These are phyloP conservation scores for Intellagama lesueurii DNA, from an alignment of 2,797 vertebrate genomes.

Conservation along the genomic window DNA sequence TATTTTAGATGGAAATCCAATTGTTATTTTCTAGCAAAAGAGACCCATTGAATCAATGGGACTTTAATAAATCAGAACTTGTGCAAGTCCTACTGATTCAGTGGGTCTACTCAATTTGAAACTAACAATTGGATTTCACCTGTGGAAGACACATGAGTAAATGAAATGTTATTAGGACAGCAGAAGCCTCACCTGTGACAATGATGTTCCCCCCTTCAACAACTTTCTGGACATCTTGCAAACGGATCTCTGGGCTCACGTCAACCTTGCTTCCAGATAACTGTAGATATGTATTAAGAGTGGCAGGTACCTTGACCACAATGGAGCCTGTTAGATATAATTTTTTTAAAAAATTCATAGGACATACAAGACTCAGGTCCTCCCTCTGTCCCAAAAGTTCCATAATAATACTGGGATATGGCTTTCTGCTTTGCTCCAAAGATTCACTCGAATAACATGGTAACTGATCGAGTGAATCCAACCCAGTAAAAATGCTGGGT, in stretches of 20 bases:
- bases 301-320: slow-evolving; percentile 86
- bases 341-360: too few relatives aligned
- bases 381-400: background rate
- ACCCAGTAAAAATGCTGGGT: background rate
- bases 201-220: slow-evolving; percentile 74
- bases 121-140: too few relatives aligned
- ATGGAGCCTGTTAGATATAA: slow-evolving; percentile 81
- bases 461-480: background rate
- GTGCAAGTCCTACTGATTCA: too few relatives aligned
- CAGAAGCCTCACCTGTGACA: slow-evolving; percentile 84
- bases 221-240: slow-evolving; percentile 77
- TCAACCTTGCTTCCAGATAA: slow-evolving; percentile 85
- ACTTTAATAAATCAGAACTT: too few relatives aligned
- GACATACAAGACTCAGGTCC: too few relatives aligned
- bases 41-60: too few relatives aligned
- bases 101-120: too few relatives aligned
- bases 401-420: background rate
- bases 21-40: too few relatives aligned
- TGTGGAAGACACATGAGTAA: background rate
- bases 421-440: background rate
- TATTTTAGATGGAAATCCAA: too few relatives aligned
- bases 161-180: slow-evolving; percentile 29
- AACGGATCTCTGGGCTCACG: slow-evolving; percentile 83
- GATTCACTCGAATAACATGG: background rate
- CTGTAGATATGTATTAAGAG: slow-evolving; percentile 82